These are phyloP conservation scores for Oligia fasciuncula DNA, from an alignment of 2,888 invertebrate genomes.

Conservation along the genomic window DNA sequence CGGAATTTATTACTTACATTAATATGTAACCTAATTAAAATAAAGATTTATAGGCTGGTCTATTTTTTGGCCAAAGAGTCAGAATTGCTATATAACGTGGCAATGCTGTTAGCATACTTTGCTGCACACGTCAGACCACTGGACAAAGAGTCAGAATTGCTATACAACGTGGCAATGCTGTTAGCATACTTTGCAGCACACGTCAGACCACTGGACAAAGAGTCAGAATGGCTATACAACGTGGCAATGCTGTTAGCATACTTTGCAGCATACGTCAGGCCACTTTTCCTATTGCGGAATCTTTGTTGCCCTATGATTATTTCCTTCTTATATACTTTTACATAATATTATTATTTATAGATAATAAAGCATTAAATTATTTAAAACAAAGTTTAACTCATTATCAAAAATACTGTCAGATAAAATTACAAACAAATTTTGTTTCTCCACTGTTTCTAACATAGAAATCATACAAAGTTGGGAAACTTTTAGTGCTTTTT, in stretches of 20 bases:
- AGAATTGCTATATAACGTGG: not conserved
- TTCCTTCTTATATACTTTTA: not conserved
- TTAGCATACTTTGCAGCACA: no score
- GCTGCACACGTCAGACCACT: no score
- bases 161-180: not conserved
- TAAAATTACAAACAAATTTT: not conserved
- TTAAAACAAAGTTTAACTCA: not conserved
- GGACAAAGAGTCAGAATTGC: not conserved
- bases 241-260: not conserved
- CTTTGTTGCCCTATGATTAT: not conserved
- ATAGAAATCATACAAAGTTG: constrained; percentile 9
- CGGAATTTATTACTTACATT: not conserved
- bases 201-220: not conserved
- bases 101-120: no score
- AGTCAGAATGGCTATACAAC: not conserved
- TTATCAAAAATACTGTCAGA: not conserved
- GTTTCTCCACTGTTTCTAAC: not conserved
- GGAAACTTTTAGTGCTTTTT: constrained; percentile 8
- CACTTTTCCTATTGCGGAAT: not conserved
- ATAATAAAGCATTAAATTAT: no score
- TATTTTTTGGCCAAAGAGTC: not conserved
- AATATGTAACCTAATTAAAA: not conserved
- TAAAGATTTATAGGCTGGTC: not conserved
- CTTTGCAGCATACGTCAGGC: not conserved
- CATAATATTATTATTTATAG: not conserved